Percentiles rank a stretch among this genome's conserved stretches.
These are phyloP conservation scores for Tamias sibiricus DNA, from an alignment of 2,113 vertebrate species.

Conservation along the genomic window DNA sequence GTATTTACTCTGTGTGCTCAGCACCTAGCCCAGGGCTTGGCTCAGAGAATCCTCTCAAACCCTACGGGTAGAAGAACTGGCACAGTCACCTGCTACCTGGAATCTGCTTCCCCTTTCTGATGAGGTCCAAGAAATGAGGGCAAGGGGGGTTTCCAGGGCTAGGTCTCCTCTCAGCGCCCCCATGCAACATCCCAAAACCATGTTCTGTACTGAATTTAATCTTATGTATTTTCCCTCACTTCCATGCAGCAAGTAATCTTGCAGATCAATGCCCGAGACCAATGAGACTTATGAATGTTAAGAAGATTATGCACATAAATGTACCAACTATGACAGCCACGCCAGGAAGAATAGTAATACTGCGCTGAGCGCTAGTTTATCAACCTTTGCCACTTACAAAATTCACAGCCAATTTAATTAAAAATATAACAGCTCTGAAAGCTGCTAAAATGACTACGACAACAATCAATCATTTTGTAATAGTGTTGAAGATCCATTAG, in stretches of 20 bases:
- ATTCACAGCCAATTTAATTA: slow-evolving; percentile 90
- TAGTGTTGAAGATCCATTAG: slow-evolving; percentile 83
- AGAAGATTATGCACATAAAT: slow-evolving; percentile 80
- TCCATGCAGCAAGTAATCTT: slow-evolving; percentile 64
- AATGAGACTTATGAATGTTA: slow-evolving; percentile 76
- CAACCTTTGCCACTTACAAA: slow-evolving; percentile 84
- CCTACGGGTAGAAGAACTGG: not conserved
- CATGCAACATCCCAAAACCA: not conserved
- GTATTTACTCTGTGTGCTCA: not conserved
- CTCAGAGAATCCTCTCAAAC: not conserved
- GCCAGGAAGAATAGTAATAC: slow-evolving; percentile 71
- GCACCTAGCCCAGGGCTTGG: not conserved
- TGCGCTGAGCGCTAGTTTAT: slow-evolving; percentile 81
- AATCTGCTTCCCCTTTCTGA: not conserved
- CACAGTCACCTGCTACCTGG: not conserved
- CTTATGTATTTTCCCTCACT: slow-evolving; percentile 50
- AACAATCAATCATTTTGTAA: slow-evolving; percentile 86
- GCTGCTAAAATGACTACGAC: slow-evolving; percentile 83
- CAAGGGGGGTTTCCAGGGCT: rapidly evolving
- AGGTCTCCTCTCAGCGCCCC: not conserved
- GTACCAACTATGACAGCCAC: slow-evolving; percentile 75
- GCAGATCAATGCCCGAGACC: slow-evolving; percentile 67
- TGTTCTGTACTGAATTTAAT: slow-evolving; percentile 38
- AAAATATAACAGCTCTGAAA: slow-evolving; percentile 87
- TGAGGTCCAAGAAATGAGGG: not conserved